phyloP scores from a whole-genome alignment of 1,140 invertebrate species.

The Chironomus tepperi region DNA sequence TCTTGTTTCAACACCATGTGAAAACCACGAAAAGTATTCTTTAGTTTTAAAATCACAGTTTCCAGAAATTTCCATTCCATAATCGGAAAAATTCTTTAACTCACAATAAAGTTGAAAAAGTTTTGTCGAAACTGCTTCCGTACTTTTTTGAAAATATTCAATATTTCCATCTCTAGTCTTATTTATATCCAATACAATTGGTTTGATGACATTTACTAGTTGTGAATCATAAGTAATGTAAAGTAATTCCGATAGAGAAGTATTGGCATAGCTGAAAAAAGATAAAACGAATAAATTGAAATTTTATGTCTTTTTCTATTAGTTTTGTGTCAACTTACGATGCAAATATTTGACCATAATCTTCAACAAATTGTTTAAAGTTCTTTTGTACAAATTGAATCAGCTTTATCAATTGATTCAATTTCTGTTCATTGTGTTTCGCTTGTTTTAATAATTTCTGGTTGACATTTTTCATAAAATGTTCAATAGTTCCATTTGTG shows the following conservation, averaged over 20 bases:
- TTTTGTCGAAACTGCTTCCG: slow-evolving; percentile 60
- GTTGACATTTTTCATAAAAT: not conserved
- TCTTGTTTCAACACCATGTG: slow-evolving; percentile 80
- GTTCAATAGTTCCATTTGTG: not conserved
- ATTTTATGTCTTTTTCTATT: not conserved
- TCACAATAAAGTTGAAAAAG: slow-evolving; percentile 86
- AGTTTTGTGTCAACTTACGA: slow-evolving; percentile 41
- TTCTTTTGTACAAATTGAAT: slow-evolving; percentile 73
- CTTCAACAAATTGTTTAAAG: slow-evolving; percentile 67
- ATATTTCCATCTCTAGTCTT: slow-evolving; percentile 42
- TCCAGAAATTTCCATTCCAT: slow-evolving; percentile 48
- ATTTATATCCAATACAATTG: slow-evolving; percentile 62
- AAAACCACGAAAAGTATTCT: slow-evolving; percentile 80
- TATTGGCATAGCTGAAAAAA: slow-evolving; percentile 53
- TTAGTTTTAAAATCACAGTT: slow-evolving; percentile 53
- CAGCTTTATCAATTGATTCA: slow-evolving; percentile 71
- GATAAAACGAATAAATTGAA: slow-evolving; percentile 26
- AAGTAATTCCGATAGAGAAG: slow-evolving; percentile 59
- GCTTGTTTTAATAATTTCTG: not conserved
- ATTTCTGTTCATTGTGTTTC: slow-evolving; percentile 46
- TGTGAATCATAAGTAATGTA: slow-evolving; percentile 71
- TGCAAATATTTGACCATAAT: slow-evolving; percentile 70
- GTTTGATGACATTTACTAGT: slow-evolving; percentile 60
- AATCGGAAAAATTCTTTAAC: slow-evolving; percentile 67
- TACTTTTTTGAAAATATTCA: slow-evolving; percentile 25